A percentile compares a stretch with the other conserved stretches of the same genome.
phyloP scores from a whole-genome alignment of 2,113 vertebrate species.

The Antigone vipio region DNA sequence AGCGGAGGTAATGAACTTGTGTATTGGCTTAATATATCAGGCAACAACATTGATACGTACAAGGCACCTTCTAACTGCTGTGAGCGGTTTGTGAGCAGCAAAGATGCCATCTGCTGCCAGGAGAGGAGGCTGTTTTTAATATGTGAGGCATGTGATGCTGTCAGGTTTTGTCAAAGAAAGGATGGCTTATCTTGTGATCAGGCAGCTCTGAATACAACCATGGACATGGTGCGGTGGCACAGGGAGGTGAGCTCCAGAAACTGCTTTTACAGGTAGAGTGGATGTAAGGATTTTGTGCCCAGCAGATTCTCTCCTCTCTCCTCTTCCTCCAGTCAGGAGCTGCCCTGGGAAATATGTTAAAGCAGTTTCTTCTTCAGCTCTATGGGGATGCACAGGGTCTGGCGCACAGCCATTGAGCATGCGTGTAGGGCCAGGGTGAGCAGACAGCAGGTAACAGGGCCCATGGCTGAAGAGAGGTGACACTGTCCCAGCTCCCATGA shows the following conservation, averaged over 20 bases:
- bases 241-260: neutral
- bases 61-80: neutral
- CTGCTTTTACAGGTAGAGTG: neutral
- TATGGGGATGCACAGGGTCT: accelerated
- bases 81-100: neutral
- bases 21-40: slow-evolving; percentile 57
- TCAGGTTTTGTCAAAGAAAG: slow-evolving; percentile 12
- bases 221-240: accelerated
- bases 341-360: neutral
- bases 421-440: neutral
- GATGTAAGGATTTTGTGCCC: neutral
- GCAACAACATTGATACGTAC: neutral
- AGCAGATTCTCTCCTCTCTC: neutral
- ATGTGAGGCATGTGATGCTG: neutral
- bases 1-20: slow-evolving; percentile 5
- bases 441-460: neutral
- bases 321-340: neutral
- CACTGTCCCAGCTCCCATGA: neutral
- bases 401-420: accelerated
- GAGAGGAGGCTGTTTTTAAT: neutral
- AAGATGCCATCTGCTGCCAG: slow-evolving; percentile 29
- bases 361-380: neutral
- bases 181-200: neutral
- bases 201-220: neutral
- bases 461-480: neutral